phyloP scores from a whole-genome alignment of 2,797 vertebrate species.

The Petrocephalus schoutedeni region DNA sequence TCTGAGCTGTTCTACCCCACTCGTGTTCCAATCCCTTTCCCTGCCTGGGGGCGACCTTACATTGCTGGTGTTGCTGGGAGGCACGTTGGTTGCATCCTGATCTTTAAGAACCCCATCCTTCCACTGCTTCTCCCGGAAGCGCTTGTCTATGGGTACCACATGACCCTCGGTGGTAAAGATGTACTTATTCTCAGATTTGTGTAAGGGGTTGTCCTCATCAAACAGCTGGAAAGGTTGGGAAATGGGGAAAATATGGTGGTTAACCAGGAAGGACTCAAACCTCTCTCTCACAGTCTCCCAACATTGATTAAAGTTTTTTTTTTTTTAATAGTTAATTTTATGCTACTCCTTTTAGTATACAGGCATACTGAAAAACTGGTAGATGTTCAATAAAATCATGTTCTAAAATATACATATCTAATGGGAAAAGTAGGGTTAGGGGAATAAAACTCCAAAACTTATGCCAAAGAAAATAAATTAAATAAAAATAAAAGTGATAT shows the following conservation, averaged over 20 bases:
- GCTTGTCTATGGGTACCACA: slow-evolving; percentile 80
- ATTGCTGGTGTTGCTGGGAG: slow-evolving; percentile 72
- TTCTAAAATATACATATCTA: not conserved
- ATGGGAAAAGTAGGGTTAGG: not conserved
- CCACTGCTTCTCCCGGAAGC: slow-evolving; percentile 82
- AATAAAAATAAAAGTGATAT: not conserved
- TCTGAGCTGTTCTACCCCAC: not conserved
- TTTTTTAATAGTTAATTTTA: not conserved
- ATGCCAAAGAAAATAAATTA: not conserved
- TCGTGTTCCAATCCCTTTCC: not conserved
- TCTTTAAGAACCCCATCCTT: slow-evolving; percentile 47
- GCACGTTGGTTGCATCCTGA: slow-evolving; percentile 36
- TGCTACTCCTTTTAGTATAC: not conserved
- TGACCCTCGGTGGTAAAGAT: slow-evolving; percentile 98
- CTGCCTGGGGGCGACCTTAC: slow-evolving; percentile 43
- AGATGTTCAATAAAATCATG: not conserved
- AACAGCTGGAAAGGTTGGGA: slow-evolving; percentile 68
- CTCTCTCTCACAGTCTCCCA: not conserved
- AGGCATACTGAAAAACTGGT: not conserved
- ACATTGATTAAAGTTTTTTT: not conserved
- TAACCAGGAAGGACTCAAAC: not conserved
- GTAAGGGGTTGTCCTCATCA: slow-evolving; percentile 94
- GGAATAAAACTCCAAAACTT: not conserved
- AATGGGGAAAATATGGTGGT: not conserved
- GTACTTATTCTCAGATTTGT: slow-evolving; percentile 84